phyloP scores from a whole-genome alignment of 2,888 invertebrate species.

The Leucophenga montana region DNA sequence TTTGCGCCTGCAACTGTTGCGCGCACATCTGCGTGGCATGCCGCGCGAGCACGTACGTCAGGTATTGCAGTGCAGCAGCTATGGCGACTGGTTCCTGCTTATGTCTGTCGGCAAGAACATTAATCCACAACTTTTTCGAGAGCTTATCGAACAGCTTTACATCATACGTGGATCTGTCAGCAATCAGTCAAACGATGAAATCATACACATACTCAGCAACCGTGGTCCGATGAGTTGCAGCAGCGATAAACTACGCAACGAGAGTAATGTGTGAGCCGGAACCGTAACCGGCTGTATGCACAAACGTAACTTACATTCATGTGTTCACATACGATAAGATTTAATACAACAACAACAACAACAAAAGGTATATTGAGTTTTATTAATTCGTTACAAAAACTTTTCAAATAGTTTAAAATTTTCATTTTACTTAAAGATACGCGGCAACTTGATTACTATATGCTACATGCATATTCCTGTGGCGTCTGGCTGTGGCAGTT shows the following conservation, averaged over 20 bases:
- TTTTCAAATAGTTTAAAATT: no score
- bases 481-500: no score
- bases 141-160: slow-evolving; percentile 76
- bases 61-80: slow-evolving; percentile 67
- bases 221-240: not conserved
- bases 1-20: slow-evolving; percentile 58
- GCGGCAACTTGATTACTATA: no score
- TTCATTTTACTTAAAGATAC: no score
- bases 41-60: slow-evolving; percentile 52
- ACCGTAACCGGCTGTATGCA: no score
- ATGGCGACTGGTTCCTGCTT: slow-evolving; percentile 85
- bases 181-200: not conserved
- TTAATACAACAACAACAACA: no score
- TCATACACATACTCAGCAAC: not conserved
- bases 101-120: slow-evolving; percentile 84
- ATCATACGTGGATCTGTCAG: slow-evolving; percentile 20
- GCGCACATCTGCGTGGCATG: slow-evolving; percentile 56
- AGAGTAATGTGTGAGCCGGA: not conserved
- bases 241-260: not conserved
- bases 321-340: no score
- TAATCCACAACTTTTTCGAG: slow-evolving; percentile 79
- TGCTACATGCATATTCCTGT: no score
- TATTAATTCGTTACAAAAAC: no score
- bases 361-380: no score
- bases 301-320: no score